Evolutionary conservation across 2,797 vertebrate species (phyloP).

Genomic region (Numenius phaeopus): DNA sequence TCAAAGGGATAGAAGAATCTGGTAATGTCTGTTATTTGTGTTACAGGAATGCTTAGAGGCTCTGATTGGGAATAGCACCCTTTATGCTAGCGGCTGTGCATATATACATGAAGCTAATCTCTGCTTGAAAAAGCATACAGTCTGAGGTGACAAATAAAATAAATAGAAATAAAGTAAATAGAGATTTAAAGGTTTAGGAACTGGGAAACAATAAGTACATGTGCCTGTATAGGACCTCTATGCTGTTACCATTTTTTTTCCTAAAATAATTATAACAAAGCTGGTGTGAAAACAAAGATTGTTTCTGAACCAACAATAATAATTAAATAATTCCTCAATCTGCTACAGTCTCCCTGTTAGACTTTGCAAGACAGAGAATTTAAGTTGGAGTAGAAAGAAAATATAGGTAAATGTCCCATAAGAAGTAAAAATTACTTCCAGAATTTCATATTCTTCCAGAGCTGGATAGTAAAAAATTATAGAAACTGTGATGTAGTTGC

Average conservation of each 20-base stretch:
- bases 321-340: not conserved
- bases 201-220: not conserved
- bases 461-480: not conserved
- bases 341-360: not conserved
- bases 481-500: not conserved
- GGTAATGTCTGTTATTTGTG: not conserved
- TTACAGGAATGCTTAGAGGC: not conserved
- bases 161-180: not conserved
- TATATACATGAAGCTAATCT: not conserved
- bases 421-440: not conserved
- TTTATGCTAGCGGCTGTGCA: not conserved
- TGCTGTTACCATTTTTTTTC: not conserved
- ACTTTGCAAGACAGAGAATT: not conserved
- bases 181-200: not conserved
- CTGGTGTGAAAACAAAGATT: not conserved
- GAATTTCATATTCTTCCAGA: not conserved
- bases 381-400: not conserved
- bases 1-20: conserved; percentile 12
- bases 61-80: not conserved
- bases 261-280: not conserved
- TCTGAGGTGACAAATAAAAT: not conserved
- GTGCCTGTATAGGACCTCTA: not conserved
- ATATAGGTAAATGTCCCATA: not conserved
- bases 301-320: not conserved
- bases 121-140: not conserved